Evolutionary conservation across 1,140 invertebrate species (phyloP).

Genomic region (Caenorhabditis remanei): DNA sequence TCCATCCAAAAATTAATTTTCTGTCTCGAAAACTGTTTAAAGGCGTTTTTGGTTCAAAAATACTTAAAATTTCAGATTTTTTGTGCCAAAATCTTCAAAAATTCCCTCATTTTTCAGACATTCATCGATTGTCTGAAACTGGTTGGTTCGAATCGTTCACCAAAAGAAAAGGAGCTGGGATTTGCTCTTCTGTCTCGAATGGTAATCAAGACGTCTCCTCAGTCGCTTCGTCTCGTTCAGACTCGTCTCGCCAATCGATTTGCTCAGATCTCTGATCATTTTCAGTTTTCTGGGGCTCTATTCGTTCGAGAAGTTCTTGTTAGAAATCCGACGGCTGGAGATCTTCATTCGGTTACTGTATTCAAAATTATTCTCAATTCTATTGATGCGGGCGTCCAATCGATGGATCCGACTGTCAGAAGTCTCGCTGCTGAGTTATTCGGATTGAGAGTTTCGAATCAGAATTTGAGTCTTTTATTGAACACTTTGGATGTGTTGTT

Average conservation of each 20-base stretch:
- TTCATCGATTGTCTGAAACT: conserved; percentile 19
- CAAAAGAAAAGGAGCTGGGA: background rate
- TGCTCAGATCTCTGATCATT: conserved; percentile 31
- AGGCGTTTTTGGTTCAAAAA: too few species aligned
- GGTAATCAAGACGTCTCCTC: conserved; percentile 36
- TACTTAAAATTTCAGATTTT: too few species aligned
- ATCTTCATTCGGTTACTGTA: conserved; percentile 18
- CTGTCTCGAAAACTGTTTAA: background rate
- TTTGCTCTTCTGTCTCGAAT: conserved; percentile 3
- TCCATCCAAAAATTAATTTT: background rate
- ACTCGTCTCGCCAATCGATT: conserved; percentile 60
- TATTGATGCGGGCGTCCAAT: conserved; percentile 10
- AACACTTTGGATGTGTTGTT: conserved; percentile 57
- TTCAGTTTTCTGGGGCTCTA: conserved; percentile 28
- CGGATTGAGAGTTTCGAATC: conserved; percentile 32
- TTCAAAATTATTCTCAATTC: conserved; percentile 19
- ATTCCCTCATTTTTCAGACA: background rate
- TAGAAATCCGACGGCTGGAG: conserved; percentile 54
- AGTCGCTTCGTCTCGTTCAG: conserved; percentile 55
- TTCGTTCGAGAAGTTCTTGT: conserved; percentile 49
- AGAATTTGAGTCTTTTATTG: conserved; percentile 39
- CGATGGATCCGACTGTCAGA: background rate
- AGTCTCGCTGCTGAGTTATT: conserved; percentile 58
- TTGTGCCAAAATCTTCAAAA: too few species aligned
- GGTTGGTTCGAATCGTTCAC: conserved; percentile 9